Percentiles rank a stretch among this genome's conserved stretches.
Evolutionary conservation across 2,888 invertebrate genomes (phyloP).

Genomic region (Dasysyrphus albostriatus): DNA sequence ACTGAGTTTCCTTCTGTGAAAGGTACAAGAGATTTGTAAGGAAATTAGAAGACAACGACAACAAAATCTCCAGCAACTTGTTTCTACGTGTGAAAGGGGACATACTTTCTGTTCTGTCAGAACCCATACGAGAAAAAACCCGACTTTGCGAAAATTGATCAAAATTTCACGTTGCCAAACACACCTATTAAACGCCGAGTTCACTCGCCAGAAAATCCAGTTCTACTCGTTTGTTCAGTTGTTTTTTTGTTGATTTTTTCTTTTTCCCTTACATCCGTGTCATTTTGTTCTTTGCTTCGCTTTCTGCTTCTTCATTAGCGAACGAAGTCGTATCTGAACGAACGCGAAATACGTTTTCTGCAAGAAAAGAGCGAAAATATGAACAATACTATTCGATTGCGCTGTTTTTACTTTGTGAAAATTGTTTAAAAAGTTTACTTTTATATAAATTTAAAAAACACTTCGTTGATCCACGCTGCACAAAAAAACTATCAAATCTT

Average conservation of each 20-base stretch:
- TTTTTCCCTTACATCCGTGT: conserved; percentile 53
- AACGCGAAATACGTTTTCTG: conserved; percentile 55
- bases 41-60: no score
- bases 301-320: conserved; percentile 44
- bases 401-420: conserved; percentile 43
- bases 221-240: background rate
- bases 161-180: background rate
- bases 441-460: background rate
- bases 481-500: conserved; percentile 8
- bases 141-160: no score
- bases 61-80: no score
- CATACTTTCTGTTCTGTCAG: no score
- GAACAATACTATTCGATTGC: conserved; percentile 32
- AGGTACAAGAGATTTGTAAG: no score
- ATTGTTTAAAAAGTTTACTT: conserved; percentile 13
- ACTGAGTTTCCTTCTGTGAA: no score
- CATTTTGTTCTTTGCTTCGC: conserved; percentile 54
- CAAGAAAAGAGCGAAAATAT: conserved; percentile 35
- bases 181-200: background rate
- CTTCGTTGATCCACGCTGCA: background rate
- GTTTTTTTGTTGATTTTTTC: conserved; percentile 20
- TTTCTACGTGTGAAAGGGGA: no score
- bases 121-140: no score
- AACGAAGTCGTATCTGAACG: conserved; percentile 33
- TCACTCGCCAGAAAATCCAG: background rate